Percentiles rank a stretch among this genome's conserved stretches.
Conservation (phyloP, 2,113 vertebrate genomes). For the Pseudopodoces humilis region DNA sequence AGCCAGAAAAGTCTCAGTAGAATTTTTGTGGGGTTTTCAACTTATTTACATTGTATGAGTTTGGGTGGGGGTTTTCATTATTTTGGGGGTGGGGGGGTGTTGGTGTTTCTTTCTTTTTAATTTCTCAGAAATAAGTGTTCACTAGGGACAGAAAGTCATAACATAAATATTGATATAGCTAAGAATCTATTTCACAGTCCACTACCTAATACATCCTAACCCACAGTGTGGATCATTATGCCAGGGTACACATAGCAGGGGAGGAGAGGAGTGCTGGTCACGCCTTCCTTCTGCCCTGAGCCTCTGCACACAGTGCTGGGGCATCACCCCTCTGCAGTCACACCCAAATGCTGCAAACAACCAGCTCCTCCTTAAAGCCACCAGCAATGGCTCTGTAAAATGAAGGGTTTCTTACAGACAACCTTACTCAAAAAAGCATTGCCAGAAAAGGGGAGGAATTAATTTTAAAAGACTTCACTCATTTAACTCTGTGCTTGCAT, state of each 20-base stretch:
- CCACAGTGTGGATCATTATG: neutral
- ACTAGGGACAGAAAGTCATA: neutral
- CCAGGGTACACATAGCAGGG: neutral
- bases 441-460: neutral
- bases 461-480: neutral
- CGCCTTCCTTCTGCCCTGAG: neutral
- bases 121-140: conserved; percentile 7
- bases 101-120: neutral
- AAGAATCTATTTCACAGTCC: neutral
- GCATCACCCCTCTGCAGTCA: neutral
- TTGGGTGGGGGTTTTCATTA: neutral
- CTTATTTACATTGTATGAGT: conserved; percentile 22
- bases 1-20: conserved; percentile 63
- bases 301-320: rapidly evolving
- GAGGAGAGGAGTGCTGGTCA: neutral
- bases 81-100: neutral
- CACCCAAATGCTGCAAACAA: neutral
- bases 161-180: neutral
- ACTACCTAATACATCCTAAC: neutral
- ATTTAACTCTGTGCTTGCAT: neutral
- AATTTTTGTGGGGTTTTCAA: conserved; percentile 56
- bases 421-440: neutral
- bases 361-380: neutral
- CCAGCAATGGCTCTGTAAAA: neutral
- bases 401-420: neutral